These are phyloP conservation scores for Hyperoplus lanceolatus DNA, from an alignment of 2,797 vertebrate genomes.

Conservation along the genomic window DNA sequence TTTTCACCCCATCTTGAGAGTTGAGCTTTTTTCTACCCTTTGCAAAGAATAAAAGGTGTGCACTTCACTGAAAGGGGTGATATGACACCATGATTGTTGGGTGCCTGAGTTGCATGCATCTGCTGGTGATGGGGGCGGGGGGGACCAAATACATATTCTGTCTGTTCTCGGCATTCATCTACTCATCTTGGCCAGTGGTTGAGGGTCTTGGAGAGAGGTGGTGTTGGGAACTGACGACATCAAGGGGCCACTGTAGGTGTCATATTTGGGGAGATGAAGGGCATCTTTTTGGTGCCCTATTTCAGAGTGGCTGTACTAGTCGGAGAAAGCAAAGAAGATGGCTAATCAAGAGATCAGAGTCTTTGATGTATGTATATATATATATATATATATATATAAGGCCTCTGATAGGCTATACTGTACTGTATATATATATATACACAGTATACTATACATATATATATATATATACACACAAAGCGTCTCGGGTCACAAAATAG, in stretches of 20 bases:
- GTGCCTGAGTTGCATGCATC: not conserved
- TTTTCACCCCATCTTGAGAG: slow-evolving; percentile 17
- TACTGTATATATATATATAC: too few relatives aligned
- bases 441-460: too few relatives aligned
- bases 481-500: slow-evolving; percentile 33
- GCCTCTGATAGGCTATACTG: too few relatives aligned
- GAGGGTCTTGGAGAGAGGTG: slow-evolving; percentile 21
- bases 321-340: slow-evolving; percentile 12
- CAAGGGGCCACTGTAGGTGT: slow-evolving; percentile 35
- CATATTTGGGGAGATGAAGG: slow-evolving; percentile 43
- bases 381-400: too few relatives aligned
- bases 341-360: slow-evolving; percentile 38
- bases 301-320: slow-evolving; percentile 9
- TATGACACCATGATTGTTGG: slow-evolving; percentile 10
- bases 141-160: slow-evolving; percentile 30
- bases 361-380: slow-evolving; percentile 28
- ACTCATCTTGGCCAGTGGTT: slow-evolving; percentile 32
- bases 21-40: slow-evolving; percentile 26
- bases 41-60: slow-evolving; percentile 28
- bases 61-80: slow-evolving; percentile 18
- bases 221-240: slow-evolving; percentile 31
- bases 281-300: slow-evolving; percentile 15
- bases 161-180: slow-evolving; percentile 26
- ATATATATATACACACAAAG: not conserved
- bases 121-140: not conserved